Base-by-base conservation (phyloP, 2,113 vertebrate genomes). In the Dicentrarchus labrax region DNA sequence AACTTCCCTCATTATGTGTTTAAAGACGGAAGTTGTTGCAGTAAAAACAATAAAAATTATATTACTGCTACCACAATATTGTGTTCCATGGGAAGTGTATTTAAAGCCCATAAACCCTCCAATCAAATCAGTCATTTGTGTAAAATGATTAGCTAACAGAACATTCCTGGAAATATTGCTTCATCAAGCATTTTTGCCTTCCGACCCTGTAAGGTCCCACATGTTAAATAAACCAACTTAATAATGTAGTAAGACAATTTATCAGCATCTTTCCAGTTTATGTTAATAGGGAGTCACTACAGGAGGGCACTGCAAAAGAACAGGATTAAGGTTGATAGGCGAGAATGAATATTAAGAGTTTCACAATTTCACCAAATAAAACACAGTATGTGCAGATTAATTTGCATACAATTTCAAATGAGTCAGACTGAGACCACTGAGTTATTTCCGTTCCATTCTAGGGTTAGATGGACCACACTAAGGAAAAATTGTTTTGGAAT, bases 161-260 rank as follows among this genome's bases (percentile, higher is more conserved):
- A 65, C 19, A 77, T 80, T 82, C 78, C 70, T 83, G 80, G 76
- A 79, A 85, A 83, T 54, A 71, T 56, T 70, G 71, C 80, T 67
- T 86, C 72, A 84, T 59, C 70, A 22, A 54, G 61, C 41, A 41
- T 72, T 72, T 47, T 79, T 69, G 21, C 75, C 57, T 65, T 78
- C 53, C 84, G 36, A 21, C 19, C 50, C 57, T 24, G 36, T 59
- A 47, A 21, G 0, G 38, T 67, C 64, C 80, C 74, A 38, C 72
- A 15, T 70, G 71, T 80, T 79, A 39, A 73, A 86, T 72, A 84
- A 87, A 78, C 48, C 13, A 15, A 50, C 41, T 50, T 78, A 78
- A 83, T 83, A 65, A 75, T 57, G 48, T 0, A 59, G 69, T 66
- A 70, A 36, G 72, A 81, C 81, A 83, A 76, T 50, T 53, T 36